Evolutionary conservation across 2,797 vertebrate species (phyloP), one percentile per base, ranked within the genome.

Genomic region (Eulemur mongoz): DNA sequence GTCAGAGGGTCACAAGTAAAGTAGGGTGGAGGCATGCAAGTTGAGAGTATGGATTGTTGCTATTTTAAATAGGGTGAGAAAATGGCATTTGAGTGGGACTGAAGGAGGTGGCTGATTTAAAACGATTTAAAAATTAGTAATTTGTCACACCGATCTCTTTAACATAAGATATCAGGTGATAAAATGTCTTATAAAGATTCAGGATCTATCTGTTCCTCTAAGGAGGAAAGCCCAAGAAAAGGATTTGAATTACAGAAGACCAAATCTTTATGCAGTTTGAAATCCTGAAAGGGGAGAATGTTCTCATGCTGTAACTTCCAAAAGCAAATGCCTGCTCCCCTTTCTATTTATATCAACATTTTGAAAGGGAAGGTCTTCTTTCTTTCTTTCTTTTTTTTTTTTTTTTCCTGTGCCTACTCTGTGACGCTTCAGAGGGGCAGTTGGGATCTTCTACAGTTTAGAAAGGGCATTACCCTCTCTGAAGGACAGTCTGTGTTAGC

Each of bases 241-340:
- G 98, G 97, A 97, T 97, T 96, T 96, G 89, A 96, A 95, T 97
- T 98, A 97, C 79, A 95, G 81, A 97, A 97, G 96, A 96, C 91
- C 97, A 98, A 97, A 97, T 97, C 94, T 96, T 94, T 94, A 57
- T 98, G 96, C 72, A 80, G 90, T 95, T 97, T 95, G 97, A 97
- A 97, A 96, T 97, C 95, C 95, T 97, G 90, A 97, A 97, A 97
- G 96, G 91, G 91, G 91, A 97, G 93, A 97, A 97, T 92, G 93
- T 98, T 96, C 96, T 96, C 97, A 96, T 98, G 95, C 94, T 97
- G 96, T 94, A 96, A 97, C 97, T 98, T 98, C 94, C 87, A 96
- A 96, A 97, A 98, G 98, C 98, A 96, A 96, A 96, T 98, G 97
- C 97, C 98, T 96, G 98, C 96, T 98, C 92, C 84, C 97, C 97